Evolutionary conservation across 64 coral and sea anemone species (phyloP).

Genomic region (Astreopora myriophthalma): DNA sequence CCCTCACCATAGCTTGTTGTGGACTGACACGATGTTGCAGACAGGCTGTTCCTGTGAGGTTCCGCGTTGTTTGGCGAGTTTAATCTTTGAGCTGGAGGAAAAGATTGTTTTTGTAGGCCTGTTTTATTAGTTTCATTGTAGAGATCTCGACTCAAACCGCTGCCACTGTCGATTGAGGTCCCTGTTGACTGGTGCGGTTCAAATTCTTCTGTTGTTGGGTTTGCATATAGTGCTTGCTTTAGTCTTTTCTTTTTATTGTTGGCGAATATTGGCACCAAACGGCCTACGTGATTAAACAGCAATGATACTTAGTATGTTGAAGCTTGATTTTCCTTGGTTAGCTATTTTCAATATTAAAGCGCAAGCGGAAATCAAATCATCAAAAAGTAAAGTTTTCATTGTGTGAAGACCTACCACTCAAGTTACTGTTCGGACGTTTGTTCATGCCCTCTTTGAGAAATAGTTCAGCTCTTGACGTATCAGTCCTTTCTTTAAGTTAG

Average conservation of each 20-base stretch:
- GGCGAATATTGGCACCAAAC: conserved; percentile 64
- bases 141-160: neutral
- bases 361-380: no score
- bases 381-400: neutral
- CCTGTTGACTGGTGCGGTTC: neutral
- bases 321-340: no score
- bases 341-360: no score
- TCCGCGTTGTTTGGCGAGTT: neutral
- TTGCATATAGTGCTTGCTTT: conserved; percentile 70
- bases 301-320: neutral
- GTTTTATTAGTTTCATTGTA: neutral
- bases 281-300: neutral
- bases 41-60: neutral
- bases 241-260: conserved; percentile 66
- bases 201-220: conserved; percentile 27
- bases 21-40: neutral
- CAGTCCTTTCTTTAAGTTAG: neutral
- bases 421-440: neutral
- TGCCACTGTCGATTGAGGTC: neutral
- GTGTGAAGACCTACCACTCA: neutral
- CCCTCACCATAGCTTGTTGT: neutral
- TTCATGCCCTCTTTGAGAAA: neutral
- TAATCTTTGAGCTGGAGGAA: neutral
- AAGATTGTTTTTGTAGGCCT: neutral
- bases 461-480: neutral